phyloP scores from a whole-genome alignment of 2,888 invertebrate species.

The Tinea semifulvella region DNA sequence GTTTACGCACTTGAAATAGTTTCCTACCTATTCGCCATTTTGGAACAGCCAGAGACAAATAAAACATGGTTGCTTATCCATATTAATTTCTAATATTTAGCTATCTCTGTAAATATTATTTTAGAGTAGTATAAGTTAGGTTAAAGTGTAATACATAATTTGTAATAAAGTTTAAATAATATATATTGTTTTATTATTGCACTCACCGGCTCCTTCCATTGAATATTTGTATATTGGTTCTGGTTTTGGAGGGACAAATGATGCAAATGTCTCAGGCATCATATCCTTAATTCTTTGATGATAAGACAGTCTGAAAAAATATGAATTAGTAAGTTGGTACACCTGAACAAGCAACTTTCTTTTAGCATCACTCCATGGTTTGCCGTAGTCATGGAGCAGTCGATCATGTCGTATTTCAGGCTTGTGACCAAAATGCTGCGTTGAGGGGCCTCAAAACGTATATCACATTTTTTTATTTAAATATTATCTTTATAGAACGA shows the following conservation, averaged over 20 bases:
- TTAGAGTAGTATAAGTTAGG: constrained; percentile 7
- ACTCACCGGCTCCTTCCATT: constrained; percentile 84
- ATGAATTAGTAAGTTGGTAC: not conserved
- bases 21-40: not conserved
- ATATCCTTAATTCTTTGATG: constrained; percentile 93
- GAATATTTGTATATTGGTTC: constrained; percentile 91
- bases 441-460: too few relatives aligned
- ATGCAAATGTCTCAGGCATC: constrained; percentile 86
- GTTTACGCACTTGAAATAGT: not conserved
- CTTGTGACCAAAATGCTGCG: too few relatives aligned
- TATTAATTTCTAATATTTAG: not conserved
- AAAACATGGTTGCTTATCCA: not conserved
- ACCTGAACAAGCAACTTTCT: too few relatives aligned
- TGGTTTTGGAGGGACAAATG: constrained; percentile 85
- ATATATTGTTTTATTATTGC: not conserved
- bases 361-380: too few relatives aligned
- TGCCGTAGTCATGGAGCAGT: too few relatives aligned
- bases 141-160: not conserved
- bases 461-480: too few relatives aligned
- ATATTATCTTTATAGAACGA: too few relatives aligned
- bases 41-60: constrained; percentile 1
- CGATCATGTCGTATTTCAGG: too few relatives aligned
- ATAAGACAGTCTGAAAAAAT: constrained; percentile 80
- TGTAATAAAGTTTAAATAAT: constrained; percentile 1
- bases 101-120: constrained; percentile 9